Evolutionary conservation across 1,140 invertebrate genomes (phyloP).

Genomic region (Drosophila elegans): DNA sequence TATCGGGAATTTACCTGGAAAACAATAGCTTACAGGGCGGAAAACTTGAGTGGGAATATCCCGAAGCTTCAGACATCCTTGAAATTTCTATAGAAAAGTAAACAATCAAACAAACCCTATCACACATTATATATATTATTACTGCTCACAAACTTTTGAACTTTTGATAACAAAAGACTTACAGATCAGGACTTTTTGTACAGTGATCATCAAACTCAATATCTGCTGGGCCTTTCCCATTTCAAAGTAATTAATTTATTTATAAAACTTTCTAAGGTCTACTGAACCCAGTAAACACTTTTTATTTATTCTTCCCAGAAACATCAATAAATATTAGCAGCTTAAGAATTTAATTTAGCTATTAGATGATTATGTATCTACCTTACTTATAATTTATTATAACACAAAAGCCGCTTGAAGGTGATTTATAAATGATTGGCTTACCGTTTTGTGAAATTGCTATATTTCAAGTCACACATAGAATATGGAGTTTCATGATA

Average conservation of each 20-base stretch:
- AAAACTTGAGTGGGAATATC: slow-evolving; percentile 10
- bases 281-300: background rate
- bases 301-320: background rate
- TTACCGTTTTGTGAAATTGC: slow-evolving; percentile 4
- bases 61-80: background rate
- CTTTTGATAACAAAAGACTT: background rate
- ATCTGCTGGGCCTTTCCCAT: background rate
- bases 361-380: slow-evolving; percentile 4
- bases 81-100: background rate
- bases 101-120: too few species aligned
- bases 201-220: too few species aligned
- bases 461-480: slow-evolving; percentile 3
- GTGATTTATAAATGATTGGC: slow-evolving; percentile 2
- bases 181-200: background rate
- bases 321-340: slow-evolving; percentile 6
- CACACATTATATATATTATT: too few species aligned
- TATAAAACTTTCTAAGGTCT: background rate
- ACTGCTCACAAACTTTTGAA: too few species aligned
- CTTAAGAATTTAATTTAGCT: background rate
- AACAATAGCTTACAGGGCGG: slow-evolving; percentile 5
- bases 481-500: slow-evolving; percentile 1
- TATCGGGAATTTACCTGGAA: slow-evolving; percentile 5
- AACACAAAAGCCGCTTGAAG: background rate
- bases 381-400: background rate
- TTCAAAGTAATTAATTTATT: background rate